phyloP scores from a whole-genome alignment of 2,888 invertebrate genomes.

The Stenotaenia linearis region DNA sequence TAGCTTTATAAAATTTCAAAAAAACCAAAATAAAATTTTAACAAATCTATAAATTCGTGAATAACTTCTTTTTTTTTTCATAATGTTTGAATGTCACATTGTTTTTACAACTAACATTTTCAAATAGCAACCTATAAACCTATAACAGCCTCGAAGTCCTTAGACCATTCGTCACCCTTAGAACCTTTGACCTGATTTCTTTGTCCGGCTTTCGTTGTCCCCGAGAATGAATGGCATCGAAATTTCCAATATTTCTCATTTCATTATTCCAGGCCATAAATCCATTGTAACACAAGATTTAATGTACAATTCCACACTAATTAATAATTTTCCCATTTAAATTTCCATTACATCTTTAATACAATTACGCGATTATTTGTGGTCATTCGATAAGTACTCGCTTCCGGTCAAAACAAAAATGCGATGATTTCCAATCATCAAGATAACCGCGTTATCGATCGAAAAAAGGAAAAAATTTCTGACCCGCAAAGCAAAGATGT shows the following conservation, averaged over 20 bases:
- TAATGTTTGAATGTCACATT: too few relatives aligned
- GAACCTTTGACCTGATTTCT: not conserved
- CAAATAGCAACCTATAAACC: too few relatives aligned
- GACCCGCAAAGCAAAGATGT: not conserved
- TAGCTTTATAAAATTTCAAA: not conserved
- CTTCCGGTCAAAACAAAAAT: not conserved
- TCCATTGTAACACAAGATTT: too few relatives aligned
- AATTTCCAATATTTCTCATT: not conserved
- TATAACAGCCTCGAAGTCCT: too few relatives aligned
- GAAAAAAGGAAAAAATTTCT: not conserved
- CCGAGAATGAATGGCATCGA: not conserved
- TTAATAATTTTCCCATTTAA: not conserved
- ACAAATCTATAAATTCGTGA: too few relatives aligned
- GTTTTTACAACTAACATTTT: too few relatives aligned
- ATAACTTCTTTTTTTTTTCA: too few relatives aligned
- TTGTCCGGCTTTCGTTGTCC: not conserved
- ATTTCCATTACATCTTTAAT: not conserved
- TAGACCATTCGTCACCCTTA: not conserved
- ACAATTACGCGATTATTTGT: not conserved
- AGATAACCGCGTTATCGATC: not conserved
- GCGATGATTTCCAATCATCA: not conserved
- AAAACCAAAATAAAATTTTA: too few relatives aligned
- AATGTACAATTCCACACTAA: not conserved
- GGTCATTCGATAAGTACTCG: not conserved
- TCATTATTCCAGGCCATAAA: not conserved